Conservation (phyloP, 2,888 invertebrate species). For the Axea sp. region DNA sequence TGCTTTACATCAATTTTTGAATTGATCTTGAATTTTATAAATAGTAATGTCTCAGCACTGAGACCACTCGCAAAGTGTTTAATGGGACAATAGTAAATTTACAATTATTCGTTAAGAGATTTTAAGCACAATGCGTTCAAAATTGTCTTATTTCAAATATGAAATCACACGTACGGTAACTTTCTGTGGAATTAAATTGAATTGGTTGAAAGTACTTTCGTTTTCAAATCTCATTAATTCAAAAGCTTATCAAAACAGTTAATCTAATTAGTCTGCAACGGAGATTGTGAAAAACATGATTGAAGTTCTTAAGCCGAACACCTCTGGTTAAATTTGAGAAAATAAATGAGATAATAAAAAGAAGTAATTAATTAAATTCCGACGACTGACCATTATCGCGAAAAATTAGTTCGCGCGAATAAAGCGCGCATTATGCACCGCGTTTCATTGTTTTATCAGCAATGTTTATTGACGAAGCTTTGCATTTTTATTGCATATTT, state of each 20-base stretch:
- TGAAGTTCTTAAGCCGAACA: background rate
- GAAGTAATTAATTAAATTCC: conserved; percentile 17
- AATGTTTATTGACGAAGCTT: conserved; percentile 38
- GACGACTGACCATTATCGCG: conserved; percentile 21
- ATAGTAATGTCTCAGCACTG: no score
- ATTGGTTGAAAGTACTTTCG: background rate
- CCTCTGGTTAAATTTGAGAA: conserved; percentile 11
- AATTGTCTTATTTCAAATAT: no score
- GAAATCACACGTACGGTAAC: no score
- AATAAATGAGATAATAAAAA: conserved; percentile 22
- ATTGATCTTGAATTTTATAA: no score
- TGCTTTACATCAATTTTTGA: no score
- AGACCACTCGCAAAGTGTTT: no score
- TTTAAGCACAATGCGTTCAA: no score
- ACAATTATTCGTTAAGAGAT: no score
- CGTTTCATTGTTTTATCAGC: conserved; percentile 52
- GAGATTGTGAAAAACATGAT: conserved; percentile 3
- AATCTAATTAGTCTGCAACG: conserved; percentile 15
- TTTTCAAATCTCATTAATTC: background rate
- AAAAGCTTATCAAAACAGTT: conserved; percentile 7
- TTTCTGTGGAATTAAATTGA: conserved; percentile 6
- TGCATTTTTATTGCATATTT: conserved; percentile 49
- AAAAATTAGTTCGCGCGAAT: conserved; percentile 18
- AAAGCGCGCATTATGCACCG: conserved; percentile 26
- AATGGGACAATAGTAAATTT: no score